Conservation (phyloP, 1,140 invertebrate species). For the Dendrolimus kikuchii region DNA sequence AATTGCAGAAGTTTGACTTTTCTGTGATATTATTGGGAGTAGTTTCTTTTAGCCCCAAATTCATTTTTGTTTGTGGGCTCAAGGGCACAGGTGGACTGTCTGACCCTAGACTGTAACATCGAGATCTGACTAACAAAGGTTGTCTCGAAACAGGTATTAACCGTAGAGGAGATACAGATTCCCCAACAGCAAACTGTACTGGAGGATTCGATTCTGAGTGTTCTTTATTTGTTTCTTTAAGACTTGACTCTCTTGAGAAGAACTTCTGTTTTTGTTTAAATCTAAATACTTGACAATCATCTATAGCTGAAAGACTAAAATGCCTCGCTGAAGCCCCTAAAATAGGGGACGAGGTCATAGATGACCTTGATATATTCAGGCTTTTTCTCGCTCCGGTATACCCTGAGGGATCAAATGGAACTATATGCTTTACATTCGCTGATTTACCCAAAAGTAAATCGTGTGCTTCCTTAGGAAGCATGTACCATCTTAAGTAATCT, state of each 20-base stretch:
- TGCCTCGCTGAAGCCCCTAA: constrained; percentile 72
- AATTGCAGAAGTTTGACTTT: constrained; percentile 75
- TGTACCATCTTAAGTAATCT: constrained; percentile 87
- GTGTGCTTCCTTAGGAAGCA: constrained; percentile 85
- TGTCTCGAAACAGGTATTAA: constrained; percentile 44
- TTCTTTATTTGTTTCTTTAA: constrained; percentile 54
- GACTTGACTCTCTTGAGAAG: constrained; percentile 61
- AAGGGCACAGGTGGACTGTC: constrained; percentile 71
- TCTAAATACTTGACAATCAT: constrained; percentile 68
- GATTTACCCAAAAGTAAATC: constrained; percentile 81
- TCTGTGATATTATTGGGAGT: constrained; percentile 48
- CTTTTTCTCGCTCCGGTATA: constrained; percentile 63
- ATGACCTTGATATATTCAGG: constrained; percentile 44
- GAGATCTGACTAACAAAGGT: constrained; percentile 50
- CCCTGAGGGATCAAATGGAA: constrained; percentile 79
- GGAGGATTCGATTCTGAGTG: constrained; percentile 45
- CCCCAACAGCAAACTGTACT: constrained; percentile 79
- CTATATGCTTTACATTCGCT: constrained; percentile 81
- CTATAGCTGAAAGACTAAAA: constrained; percentile 76
- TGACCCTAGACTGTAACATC: constrained; percentile 76
- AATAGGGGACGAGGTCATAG: constrained; percentile 61
- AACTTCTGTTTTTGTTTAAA: constrained; percentile 65
- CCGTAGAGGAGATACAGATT: constrained; percentile 73
- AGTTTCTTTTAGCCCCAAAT: constrained; percentile 73
- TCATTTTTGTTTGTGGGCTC: constrained; percentile 76